Conservation (phyloP, 2,888 invertebrate species). For the Noctua janthe region DNA sequence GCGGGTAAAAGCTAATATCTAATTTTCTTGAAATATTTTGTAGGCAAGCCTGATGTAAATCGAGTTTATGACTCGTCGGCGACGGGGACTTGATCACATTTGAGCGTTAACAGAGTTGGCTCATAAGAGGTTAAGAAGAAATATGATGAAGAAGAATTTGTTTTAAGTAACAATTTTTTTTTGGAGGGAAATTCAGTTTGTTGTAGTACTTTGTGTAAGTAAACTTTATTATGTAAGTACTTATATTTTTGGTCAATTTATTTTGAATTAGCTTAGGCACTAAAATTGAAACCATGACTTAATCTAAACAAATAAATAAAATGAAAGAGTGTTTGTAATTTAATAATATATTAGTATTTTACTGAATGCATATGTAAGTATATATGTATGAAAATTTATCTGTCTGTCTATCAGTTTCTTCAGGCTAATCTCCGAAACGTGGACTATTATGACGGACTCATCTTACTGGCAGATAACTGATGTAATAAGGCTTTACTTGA, state of each 20-base stretch:
- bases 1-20: constrained; percentile 34
- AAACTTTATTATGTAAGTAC: too few species aligned
- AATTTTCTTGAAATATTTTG: constrained; percentile 71
- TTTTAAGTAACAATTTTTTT: not conserved
- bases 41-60: constrained; percentile 71
- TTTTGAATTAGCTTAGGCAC: not conserved
- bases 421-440: too few species aligned
- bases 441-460: not conserved
- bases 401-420: too few species aligned
- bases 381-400: too few species aligned
- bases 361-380: too few species aligned
- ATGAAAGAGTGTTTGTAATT: too few species aligned
- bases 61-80: constrained; percentile 67
- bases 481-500: not conserved
- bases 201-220: not conserved
- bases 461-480: not conserved
- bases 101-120: constrained; percentile 32
- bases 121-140: constrained; percentile 24
- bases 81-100: constrained; percentile 59
- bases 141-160: constrained; percentile 5
- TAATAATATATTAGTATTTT: too few species aligned
- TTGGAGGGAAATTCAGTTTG: not conserved
- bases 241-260: not conserved
- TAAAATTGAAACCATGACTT: not conserved
- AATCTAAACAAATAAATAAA: not conserved